These are phyloP conservation scores for Patiria pectinifera DNA, from an alignment of 53 echinoderm and acorn worm species.

Conservation along the genomic window DNA sequence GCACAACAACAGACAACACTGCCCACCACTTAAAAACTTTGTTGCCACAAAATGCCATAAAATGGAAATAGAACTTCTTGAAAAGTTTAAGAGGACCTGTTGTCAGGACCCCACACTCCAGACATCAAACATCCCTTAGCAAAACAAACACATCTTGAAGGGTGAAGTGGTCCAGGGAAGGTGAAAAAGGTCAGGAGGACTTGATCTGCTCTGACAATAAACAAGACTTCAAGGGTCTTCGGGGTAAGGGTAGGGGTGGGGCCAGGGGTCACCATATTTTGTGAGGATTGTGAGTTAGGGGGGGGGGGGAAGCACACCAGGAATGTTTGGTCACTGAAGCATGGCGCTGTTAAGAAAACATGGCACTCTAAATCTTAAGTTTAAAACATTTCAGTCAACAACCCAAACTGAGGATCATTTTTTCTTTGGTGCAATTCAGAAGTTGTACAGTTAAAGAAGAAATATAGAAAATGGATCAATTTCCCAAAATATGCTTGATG, in stretches of 20 bases:
- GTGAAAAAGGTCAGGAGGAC: slow-evolving; percentile 32
- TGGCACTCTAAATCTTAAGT: no score
- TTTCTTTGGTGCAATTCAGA: no score
- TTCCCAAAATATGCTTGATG: no score
- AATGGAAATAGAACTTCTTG: neutral
- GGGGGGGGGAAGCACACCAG: no score
- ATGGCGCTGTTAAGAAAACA: no score
- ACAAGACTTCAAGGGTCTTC: neutral
- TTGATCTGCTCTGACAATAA: slow-evolving; percentile 25
- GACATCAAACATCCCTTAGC: slow-evolving; percentile 52
- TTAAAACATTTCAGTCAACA: no score
- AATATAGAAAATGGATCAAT: no score
- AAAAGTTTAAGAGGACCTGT: neutral
- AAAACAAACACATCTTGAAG: slow-evolving; percentile 46
- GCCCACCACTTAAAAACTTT: neutral
- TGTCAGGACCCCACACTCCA: neutral
- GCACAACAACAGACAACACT: neutral
- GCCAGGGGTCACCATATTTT: no score
- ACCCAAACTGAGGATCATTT: no score
- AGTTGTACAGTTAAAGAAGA: no score
- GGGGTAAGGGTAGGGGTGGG: neutral
- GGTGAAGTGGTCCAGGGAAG: slow-evolving; percentile 37
- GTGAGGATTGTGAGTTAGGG: neutral
- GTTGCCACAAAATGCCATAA: neutral
- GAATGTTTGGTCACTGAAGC: no score